phyloP scores from a whole-genome alignment of 2,113 vertebrate genomes.

The Egretta garzetta region DNA sequence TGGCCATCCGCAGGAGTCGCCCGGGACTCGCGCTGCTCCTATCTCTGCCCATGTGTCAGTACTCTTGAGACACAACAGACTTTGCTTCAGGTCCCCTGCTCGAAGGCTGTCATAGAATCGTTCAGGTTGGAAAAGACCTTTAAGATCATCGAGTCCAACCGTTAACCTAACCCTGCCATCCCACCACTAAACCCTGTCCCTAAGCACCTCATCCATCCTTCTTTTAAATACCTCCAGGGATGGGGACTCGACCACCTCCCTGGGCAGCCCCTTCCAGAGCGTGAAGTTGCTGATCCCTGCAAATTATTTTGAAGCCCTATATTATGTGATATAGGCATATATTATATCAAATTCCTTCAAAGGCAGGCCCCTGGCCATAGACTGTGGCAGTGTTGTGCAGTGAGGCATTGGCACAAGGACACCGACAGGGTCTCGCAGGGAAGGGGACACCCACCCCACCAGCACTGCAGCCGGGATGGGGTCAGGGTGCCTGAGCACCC shows the following conservation, averaged over 20 bases:
- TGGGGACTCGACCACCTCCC: too few species aligned
- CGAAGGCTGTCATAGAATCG: neutral
- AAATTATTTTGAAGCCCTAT: neutral
- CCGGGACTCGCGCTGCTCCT: neutral
- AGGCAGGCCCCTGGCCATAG: neutral
- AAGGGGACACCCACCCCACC: neutral
- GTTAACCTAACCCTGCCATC: too few species aligned
- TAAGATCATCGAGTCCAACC: too few species aligned
- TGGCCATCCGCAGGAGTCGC: neutral
- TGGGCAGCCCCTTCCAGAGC: too few species aligned
- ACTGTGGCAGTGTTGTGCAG: neutral
- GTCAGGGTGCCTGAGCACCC: neutral
- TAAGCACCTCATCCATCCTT: too few species aligned
- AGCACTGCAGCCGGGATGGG: neutral
- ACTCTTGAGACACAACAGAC: neutral
- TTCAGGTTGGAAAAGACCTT: too few species aligned
- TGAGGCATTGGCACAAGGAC: neutral
- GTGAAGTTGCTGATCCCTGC: neutral
- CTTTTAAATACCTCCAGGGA: too few species aligned
- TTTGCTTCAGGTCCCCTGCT: neutral
- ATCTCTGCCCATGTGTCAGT: neutral
- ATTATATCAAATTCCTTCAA: neutral
- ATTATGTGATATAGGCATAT: neutral
- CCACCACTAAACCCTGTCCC: too few species aligned
- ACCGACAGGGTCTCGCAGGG: neutral